Conservation (phyloP, 1,140 invertebrate species). For the Orius laevigatus region DNA sequence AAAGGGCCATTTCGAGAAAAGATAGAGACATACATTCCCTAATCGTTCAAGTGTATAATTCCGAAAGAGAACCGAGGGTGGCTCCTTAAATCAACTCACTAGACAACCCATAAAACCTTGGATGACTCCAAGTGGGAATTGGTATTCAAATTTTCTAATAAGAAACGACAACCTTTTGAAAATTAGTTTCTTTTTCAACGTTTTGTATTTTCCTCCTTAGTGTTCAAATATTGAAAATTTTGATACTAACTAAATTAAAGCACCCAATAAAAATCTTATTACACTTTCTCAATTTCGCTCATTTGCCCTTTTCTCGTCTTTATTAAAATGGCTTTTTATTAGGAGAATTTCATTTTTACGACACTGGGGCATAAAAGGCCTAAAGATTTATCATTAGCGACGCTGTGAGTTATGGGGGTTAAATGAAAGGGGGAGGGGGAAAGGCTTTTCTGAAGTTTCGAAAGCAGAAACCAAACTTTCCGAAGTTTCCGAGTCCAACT, state of each 20-base stretch:
- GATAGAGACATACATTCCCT: constrained; percentile 8
- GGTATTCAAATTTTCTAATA: neutral
- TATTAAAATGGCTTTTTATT: too few species aligned
- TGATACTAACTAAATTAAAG: constrained; percentile 3
- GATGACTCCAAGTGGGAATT: neutral
- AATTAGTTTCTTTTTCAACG: constrained; percentile 7
- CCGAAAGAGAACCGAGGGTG: neutral
- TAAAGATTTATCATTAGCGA: too few species aligned
- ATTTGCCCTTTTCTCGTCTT: neutral
- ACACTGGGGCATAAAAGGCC: too few species aligned
- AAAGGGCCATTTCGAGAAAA: constrained; percentile 7
- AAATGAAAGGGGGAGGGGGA: too few species aligned
- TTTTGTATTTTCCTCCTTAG: neutral
- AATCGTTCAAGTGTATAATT: constrained; percentile 9
- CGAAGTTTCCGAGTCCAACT: too few species aligned
- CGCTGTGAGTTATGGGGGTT: too few species aligned
- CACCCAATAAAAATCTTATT: neutral
- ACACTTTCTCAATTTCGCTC: neutral
- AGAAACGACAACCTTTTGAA: too few species aligned
- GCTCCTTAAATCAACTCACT: neutral
- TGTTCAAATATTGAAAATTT: neutral
- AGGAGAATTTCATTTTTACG: too few species aligned
- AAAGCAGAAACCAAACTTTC: too few species aligned
- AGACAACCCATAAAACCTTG: neutral
- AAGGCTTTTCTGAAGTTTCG: too few species aligned